Conservation (phyloP, 2,113 vertebrate species). For the Protobothrops flavoviridis region DNA sequence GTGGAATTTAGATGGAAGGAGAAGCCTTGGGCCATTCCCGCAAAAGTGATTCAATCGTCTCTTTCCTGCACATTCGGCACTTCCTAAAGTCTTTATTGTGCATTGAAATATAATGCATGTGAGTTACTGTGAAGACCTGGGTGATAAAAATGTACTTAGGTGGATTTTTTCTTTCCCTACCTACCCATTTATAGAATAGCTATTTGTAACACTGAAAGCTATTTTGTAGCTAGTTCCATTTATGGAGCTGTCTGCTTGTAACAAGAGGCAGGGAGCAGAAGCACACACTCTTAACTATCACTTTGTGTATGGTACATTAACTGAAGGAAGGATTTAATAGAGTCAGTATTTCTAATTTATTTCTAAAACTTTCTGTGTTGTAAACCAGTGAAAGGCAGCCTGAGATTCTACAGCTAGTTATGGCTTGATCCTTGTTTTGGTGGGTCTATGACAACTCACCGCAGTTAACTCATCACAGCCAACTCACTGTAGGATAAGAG, state of each 20-base stretch:
- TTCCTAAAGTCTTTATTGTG: neutral
- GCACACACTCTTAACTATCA: neutral
- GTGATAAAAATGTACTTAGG: neutral
- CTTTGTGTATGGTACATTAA: neutral
- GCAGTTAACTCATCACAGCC: neutral
- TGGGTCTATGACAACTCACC: neutral
- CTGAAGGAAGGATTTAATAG: neutral
- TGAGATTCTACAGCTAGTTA: neutral
- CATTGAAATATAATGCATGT: slow-evolving; percentile 16
- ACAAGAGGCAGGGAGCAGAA: neutral
- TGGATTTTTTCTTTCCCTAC: neutral
- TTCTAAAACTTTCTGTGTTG: neutral
- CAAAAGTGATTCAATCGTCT: neutral
- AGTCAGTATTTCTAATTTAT: neutral
- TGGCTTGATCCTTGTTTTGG: neutral
- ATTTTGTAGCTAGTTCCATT: slow-evolving; percentile 26
- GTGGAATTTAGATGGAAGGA: slow-evolving; percentile 28
- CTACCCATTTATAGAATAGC: neutral
- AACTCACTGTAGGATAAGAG: neutral
- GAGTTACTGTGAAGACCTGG: neutral
- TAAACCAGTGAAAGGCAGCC: neutral
- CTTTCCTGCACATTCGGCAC: neutral
- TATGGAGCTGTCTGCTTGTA: slow-evolving; percentile 18
- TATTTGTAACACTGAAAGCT: slow-evolving; percentile 26
- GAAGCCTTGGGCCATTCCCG: neutral